Conservation (phyloP, 2,888 invertebrate species). For the Thecophora atra region DNA sequence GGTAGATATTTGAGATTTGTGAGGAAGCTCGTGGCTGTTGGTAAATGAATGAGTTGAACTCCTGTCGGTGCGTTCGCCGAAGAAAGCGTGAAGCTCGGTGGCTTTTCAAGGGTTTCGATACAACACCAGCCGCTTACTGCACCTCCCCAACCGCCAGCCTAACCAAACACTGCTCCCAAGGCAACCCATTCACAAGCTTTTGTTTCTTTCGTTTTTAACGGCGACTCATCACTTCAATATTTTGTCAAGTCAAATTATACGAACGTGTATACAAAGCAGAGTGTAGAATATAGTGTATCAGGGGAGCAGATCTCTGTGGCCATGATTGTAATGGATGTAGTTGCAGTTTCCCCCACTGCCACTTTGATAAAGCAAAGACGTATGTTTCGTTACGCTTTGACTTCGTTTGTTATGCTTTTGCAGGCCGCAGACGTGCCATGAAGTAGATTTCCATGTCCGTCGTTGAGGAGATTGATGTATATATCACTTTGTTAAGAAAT, state of each 20-base stretch:
- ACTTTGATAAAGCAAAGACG: not conserved
- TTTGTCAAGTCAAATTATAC: slow-evolving; percentile 22
- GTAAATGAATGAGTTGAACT: slow-evolving; percentile 1
- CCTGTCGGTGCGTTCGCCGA: not conserved
- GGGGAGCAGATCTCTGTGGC: slow-evolving; percentile 14
- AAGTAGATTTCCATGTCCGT: slow-evolving; percentile 30
- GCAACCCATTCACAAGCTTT: not conserved
- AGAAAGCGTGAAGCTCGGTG: slow-evolving; percentile 25
- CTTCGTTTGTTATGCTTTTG: slow-evolving; percentile 21
- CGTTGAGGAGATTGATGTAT: slow-evolving; percentile 25
- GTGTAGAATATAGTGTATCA: not conserved
- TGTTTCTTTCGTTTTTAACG: slow-evolving; percentile 1
- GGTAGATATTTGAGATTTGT: not conserved
- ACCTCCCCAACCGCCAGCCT: not conserved
- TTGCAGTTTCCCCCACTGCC: slow-evolving; percentile 4
- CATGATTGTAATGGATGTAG: not conserved
- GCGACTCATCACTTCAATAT: slow-evolving; percentile 16
- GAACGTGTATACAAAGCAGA: not conserved
- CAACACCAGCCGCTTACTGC: not conserved
- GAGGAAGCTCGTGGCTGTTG: not conserved
- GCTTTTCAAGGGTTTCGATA: slow-evolving; percentile 20
- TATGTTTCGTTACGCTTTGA: slow-evolving; percentile 20
- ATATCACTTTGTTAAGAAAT: slow-evolving; percentile 30
- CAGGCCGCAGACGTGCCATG: not conserved
- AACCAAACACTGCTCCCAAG: not conserved